phyloP scores from a whole-genome alignment of 1,140 invertebrate genomes.

The Delia radicum region DNA sequence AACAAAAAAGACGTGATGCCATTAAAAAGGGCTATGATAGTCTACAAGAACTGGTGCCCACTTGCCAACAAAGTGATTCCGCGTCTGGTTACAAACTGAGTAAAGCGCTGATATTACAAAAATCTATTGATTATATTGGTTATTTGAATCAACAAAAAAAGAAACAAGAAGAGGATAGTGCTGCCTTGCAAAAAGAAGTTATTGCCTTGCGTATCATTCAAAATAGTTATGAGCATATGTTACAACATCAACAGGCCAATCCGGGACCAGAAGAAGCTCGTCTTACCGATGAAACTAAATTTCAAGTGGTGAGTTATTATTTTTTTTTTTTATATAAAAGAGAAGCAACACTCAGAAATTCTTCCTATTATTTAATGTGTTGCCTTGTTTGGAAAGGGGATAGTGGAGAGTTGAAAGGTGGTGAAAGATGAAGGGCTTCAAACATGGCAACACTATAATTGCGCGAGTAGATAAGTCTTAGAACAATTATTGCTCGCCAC shows the following conservation, averaged over 20 bases:
- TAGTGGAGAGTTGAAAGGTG: too few species aligned
- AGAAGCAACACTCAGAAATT: too few species aligned
- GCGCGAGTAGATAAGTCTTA: too few species aligned
- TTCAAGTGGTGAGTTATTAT: constrained; percentile 78
- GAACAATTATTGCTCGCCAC: too few species aligned
- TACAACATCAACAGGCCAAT: constrained; percentile 92
- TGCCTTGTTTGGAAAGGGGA: too few species aligned
- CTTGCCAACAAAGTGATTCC: constrained; percentile 77
- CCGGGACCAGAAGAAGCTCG: constrained; percentile 82
- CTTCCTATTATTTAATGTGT: too few species aligned
- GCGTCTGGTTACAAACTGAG: constrained; percentile 86
- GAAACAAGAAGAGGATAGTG: constrained; percentile 89
- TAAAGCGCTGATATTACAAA: constrained; percentile 92
- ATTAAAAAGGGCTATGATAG: constrained; percentile 95
- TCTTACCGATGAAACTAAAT: constrained; percentile 92
- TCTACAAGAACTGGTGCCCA: constrained; percentile 88
- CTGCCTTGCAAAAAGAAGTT: constrained; percentile 91
- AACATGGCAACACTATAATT: too few species aligned
- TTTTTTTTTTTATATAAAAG: too few species aligned
- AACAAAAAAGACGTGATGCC: constrained; percentile 94
- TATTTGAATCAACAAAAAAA: constrained; percentile 89
- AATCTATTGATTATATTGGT: constrained; percentile 89
- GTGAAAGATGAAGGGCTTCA: too few species aligned
- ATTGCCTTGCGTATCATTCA: constrained; percentile 90
- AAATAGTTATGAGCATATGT: constrained; percentile 93